Base-by-base conservation (phyloP, 1,140 invertebrate species). In the Anastatus disparis region DNA sequence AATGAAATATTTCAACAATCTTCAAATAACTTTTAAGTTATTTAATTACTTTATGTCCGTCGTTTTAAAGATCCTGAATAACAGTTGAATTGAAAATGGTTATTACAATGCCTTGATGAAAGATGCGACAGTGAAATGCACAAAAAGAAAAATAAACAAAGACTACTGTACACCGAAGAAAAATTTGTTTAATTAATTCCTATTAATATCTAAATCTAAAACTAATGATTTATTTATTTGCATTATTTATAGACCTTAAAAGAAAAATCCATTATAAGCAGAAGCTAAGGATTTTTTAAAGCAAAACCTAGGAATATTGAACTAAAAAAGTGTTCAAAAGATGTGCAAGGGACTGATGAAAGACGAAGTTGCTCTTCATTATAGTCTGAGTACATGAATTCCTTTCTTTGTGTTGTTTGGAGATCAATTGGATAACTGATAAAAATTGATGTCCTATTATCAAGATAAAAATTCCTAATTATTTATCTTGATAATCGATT, bases 131-230 rank as follows among this genome's bases (percentile, higher is more conserved):
- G 29, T 61, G 58, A 61, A 58, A 44, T 44, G 15, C 29, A 27
- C 29, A 44, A 61, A 58, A 61, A 44, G 22, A 61, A 61, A 61
- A 61, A n/a, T n/a, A n/a, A 35, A 55, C 53, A 55, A 55, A 35
- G 53, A 55, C 38, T 44, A 29, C 27, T 44, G 46, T 61, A 61
- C 35, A 61, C 27, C 40, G 22, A 22, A 24, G 38, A 61, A 44
- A 58, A 65, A 64, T 52, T 65, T 66, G 56, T 20, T 63, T 66
- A 46, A 66, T 66, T 44, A 65, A 55, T 66, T 66, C 64, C 53
- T 66, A 66, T 66, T 66, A 55, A 56, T 46, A 56, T 44, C 64
- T 66, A 66, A 56, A 66, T 56, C 64, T 66, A 66, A 56, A 66
- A 66, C 64, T 66, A 66, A 44, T 46, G n/a, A 63, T n/a, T n/a